Evolutionary conservation across 2,797 vertebrate genomes (phyloP).

Genomic region (Meriones psammophilus): DNA sequence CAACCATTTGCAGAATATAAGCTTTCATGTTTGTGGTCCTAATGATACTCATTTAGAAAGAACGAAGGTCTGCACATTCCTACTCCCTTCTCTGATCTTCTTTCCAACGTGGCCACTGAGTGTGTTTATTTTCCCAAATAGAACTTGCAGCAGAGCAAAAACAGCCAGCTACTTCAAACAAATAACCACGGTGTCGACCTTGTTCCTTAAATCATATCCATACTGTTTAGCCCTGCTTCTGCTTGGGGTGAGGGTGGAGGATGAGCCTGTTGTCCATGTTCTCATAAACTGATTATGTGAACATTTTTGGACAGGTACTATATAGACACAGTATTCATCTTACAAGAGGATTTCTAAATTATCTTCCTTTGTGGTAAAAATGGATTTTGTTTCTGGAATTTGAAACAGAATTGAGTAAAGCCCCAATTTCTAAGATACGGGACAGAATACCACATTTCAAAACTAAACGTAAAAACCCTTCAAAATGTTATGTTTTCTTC

Average conservation of each 20-base stretch:
- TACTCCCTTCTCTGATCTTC: neutral
- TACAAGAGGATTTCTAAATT: neutral
- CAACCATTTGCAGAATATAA: conserved; percentile 48
- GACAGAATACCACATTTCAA: conserved; percentile 47
- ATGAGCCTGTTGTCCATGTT: neutral
- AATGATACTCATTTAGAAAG: conserved; percentile 51
- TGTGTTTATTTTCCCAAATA: conserved; percentile 61
- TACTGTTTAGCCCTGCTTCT: neutral
- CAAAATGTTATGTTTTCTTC: neutral
- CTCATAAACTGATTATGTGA: neutral
- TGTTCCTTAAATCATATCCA: neutral
- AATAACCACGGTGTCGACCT: neutral
- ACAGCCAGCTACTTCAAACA: neutral
- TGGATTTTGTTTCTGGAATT: conserved; percentile 41
- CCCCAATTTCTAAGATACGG: neutral
- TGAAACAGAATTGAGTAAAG: conserved; percentile 7
- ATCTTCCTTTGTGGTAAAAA: neutral
- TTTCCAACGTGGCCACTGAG: neutral
- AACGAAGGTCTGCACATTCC: neutral
- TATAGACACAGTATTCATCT: neutral
- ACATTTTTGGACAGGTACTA: conserved; percentile 1
- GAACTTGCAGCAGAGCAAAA: neutral
- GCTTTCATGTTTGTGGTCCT: conserved; percentile 22
- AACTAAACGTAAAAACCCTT: conserved; percentile 30
- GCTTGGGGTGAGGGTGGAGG: too few relatives aligned